Base-by-base conservation (phyloP, 2,113 vertebrate genomes). In the Macrotus californicus region DNA sequence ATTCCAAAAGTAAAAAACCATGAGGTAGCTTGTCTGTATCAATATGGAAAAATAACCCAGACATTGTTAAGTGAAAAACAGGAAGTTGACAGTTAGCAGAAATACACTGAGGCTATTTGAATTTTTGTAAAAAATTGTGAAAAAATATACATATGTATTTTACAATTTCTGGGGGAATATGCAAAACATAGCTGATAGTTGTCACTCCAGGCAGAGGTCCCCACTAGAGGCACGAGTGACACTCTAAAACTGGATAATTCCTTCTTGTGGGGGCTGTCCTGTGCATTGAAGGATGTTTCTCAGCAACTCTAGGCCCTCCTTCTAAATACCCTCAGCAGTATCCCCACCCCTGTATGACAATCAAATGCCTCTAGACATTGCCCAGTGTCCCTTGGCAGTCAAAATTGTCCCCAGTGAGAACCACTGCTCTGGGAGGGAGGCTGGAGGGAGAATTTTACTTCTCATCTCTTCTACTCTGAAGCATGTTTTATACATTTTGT, bases 1-100 rank as follows among this genome's bases (percentile, higher is more conserved):
- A 48, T 4, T 29, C 48, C 67, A 6, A 19, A 39, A 29, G 80
- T 87, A 52, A 83, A 89, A 87, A 87, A 11, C n/a, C 92, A 72
- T 69, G 34, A 72, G 16, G 22, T 89, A 67, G 66, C 29, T 61
- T 87, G 16, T 52, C 84, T n/a, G 0, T 36, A 36, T 92, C 80
- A 39, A 54, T 56, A 92, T 56, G 31, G 13, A 92, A 93, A 94
- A 87, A 79, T 64, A 80, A 86, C 5, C 6, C 61, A 80, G 36
- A 56, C 1, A n/a, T 26, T 22, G 6, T n/a, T 69, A 61, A 36
- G 52, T 22, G 2, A 56, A 76, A 89, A 50, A 39, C 46, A 48
- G 14, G 14, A 70, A 41, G 15, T 31, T 83, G 82, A 24, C 75
- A 18, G 48, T 73, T 50, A 88, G 34, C 21, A 6, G 73, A 4